Conservation (phyloP, 1,140 invertebrate species). For the Bombus ignitus region DNA sequence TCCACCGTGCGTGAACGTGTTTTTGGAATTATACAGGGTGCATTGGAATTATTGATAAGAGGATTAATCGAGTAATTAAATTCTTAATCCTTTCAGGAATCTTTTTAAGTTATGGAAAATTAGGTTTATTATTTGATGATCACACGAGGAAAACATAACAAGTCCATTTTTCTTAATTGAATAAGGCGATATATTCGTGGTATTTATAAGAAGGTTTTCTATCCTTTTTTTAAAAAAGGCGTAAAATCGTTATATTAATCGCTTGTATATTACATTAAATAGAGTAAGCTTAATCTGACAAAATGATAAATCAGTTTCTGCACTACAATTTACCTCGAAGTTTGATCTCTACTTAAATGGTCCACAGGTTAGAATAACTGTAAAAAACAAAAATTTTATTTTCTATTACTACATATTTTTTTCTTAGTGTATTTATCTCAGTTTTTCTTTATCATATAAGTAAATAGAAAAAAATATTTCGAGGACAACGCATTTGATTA, state of each 20-base stretch:
- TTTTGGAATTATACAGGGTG: background rate
- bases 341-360: too few species aligned
- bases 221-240: background rate
- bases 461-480: background rate
- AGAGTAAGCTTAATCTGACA: too few species aligned
- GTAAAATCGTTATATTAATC: too few species aligned
- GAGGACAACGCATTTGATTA: background rate
- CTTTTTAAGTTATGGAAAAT: background rate
- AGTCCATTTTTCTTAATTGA: too few species aligned
- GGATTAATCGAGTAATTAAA: background rate
- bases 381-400: background rate
- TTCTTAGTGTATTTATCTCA: background rate
- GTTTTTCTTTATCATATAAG: background rate
- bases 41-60: background rate
- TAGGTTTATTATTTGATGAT: too few species aligned
- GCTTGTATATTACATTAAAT: too few species aligned
- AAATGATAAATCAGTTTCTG: too few species aligned
- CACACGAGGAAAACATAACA: too few species aligned
- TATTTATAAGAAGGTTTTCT: background rate
- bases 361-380: too few species aligned
- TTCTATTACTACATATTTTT: background rate
- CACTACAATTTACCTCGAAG: too few species aligned
- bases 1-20: background rate
- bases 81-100: background rate
- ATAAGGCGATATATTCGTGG: too few species aligned